Percentiles rank a stretch among this genome's conserved stretches.
phyloP scores from a whole-genome alignment of 2,888 invertebrate species.

The Cantharis lateralis region DNA sequence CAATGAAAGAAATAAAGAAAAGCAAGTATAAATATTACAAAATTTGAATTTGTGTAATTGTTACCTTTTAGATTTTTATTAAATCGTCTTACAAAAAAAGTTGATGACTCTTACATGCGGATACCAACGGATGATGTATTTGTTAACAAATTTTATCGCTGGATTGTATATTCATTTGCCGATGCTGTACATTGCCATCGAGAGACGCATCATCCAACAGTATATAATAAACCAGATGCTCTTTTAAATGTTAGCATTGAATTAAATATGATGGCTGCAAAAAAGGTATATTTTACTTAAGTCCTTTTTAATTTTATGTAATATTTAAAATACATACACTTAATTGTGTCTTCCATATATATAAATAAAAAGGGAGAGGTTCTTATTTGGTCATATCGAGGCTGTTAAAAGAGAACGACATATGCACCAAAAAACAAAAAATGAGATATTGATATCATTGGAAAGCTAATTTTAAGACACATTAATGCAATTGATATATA shows the following conservation, averaged over 20 bases:
- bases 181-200: slow-evolving; percentile 80
- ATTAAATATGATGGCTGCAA: slow-evolving; percentile 77
- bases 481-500: no score
- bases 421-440: no score
- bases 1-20: slow-evolving; percentile 64
- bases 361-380: no score
- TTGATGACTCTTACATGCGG: slow-evolving; percentile 63
- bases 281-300: slow-evolving; percentile 58
- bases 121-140: slow-evolving; percentile 70
- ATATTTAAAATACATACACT: no score
- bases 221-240: slow-evolving; percentile 78
- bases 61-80: slow-evolving; percentile 9
- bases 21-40: slow-evolving; percentile 50
- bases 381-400: no score
- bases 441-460: no score
- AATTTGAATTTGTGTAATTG: not conserved
- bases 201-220: slow-evolving; percentile 81
- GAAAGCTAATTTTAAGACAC: no score
- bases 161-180: slow-evolving; percentile 67
- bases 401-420: no score
- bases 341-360: no score
- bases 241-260: slow-evolving; percentile 73
- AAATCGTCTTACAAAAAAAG: slow-evolving; percentile 55
- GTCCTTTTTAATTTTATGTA: not conserved
- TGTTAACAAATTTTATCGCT: slow-evolving; percentile 60